These are phyloP conservation scores for Acridotheres tristis DNA, from an alignment of 2,797 vertebrate genomes.

Conservation along the genomic window DNA sequence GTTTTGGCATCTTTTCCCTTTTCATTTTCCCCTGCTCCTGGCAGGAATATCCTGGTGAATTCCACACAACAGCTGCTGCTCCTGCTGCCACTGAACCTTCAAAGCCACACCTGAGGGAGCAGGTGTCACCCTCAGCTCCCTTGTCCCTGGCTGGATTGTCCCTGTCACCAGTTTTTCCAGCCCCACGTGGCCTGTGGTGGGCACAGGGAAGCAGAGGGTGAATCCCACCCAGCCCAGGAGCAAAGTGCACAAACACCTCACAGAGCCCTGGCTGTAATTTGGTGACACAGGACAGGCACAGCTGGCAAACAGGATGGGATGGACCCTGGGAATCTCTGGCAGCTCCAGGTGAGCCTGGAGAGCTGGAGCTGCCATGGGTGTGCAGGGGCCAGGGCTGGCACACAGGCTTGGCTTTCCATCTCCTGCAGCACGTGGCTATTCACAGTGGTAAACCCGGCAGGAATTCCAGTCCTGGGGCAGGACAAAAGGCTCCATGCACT, in stretches of 20 bases:
- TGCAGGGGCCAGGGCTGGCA: not conserved
- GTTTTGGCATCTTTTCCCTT: not conserved
- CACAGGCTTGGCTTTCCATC: not conserved
- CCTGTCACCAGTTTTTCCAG: not conserved
- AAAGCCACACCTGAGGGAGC: not conserved
- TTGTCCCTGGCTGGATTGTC: not conserved
- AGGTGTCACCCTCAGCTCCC: not conserved
- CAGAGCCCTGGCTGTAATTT: not conserved
- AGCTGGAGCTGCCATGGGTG: not conserved
- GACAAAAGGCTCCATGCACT: not conserved
- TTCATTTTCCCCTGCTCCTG: not conserved
- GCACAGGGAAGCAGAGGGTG: not conserved
- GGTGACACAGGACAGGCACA: not conserved
- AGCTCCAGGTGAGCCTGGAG: not conserved
- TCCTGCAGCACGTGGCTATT: not conserved
- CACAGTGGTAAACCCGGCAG: not conserved
- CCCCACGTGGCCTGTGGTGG: rapidly evolving
- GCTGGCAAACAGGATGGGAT: not conserved
- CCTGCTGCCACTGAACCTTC: not conserved
- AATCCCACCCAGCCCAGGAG: not conserved
- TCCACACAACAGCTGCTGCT: not conserved
- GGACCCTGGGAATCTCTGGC: not conserved
- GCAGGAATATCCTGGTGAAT: not conserved
- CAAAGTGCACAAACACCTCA: not conserved
- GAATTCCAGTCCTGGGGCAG: not conserved